A percentile compares a stretch with the other conserved stretches of the same genome.
phyloP scores from a whole-genome alignment of 1,140 invertebrate genomes.

The Artemia franciscana region DNA sequence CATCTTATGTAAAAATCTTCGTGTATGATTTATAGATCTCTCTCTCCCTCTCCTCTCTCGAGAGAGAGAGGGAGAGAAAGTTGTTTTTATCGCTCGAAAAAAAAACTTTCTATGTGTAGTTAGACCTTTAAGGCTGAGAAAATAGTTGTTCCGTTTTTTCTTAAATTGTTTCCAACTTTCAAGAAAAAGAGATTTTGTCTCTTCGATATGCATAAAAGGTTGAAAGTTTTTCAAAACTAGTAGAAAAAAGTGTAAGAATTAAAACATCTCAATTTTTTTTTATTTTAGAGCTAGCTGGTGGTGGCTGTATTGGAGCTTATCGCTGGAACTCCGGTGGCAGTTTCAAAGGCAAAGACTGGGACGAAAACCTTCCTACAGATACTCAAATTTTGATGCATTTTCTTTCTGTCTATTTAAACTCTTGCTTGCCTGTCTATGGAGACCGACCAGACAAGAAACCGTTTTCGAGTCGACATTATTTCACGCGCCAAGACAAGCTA shows the following conservation, averaged over 20 bases:
- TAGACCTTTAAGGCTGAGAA: no score
- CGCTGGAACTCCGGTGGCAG: constrained; percentile 44
- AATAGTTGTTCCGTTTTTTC: no score
- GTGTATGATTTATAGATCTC: no score
- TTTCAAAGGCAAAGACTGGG: constrained; percentile 49
- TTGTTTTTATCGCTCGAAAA: no score
- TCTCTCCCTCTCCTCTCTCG: no score
- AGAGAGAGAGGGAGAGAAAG: no score
- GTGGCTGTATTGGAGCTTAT: constrained; percentile 55
- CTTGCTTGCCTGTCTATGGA: constrained; percentile 44
- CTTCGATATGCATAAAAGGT: no score
- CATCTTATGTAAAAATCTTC: no score
- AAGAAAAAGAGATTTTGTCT: no score
- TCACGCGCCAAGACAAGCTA: neutral
- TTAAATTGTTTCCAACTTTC: no score
- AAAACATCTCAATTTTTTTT: neutral
- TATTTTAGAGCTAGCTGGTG: constrained; percentile 35
- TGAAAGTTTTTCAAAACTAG: no score
- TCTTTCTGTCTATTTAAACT: constrained; percentile 53
- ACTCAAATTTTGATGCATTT: constrained; percentile 59
- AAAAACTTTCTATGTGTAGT: no score
- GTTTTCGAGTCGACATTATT: constrained; percentile 29
- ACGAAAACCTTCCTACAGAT: constrained; percentile 51
- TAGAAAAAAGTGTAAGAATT: neutral
- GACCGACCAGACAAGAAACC: constrained; percentile 45